Percentiles rank a stretch among this genome's conserved stretches.
Evolutionary conservation across 2,113 vertebrate genomes (phyloP).

Genomic region (Macquaria ambigua): DNA sequence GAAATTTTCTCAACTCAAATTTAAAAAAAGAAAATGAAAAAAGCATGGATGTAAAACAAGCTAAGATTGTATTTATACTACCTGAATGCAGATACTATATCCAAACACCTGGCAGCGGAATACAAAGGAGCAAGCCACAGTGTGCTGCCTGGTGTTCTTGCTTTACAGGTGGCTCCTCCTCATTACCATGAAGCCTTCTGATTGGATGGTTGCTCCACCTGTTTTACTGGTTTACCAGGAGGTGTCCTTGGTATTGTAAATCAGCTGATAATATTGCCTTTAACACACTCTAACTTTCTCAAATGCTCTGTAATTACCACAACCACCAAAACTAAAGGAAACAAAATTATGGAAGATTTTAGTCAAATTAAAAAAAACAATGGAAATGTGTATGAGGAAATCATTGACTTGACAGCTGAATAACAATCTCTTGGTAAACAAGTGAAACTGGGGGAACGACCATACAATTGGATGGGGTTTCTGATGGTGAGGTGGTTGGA

Average conservation of each 20-base stretch:
- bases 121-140: conserved; percentile 7
- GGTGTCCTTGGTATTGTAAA: neutral
- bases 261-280: conserved; percentile 7
- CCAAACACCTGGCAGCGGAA: conserved; percentile 18
- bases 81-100: conserved; percentile 37
- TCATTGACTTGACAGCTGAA: neutral
- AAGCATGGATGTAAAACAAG: neutral
- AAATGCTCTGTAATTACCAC: neutral
- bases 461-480: neutral
- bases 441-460: conserved; percentile 10
- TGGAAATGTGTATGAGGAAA: neutral
- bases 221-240: conserved; percentile 37
- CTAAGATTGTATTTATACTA: conserved; percentile 9
- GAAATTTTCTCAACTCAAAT: neutral
- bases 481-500: neutral
- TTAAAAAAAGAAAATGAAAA: neutral
- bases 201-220: conserved; percentile 47
- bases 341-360: neutral
- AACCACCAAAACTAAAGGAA: neutral
- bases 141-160: neutral
- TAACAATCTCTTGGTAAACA: conserved; percentile 5
- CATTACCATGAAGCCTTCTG: conserved; percentile 16
- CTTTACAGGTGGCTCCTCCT: conserved; percentile 28
- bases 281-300: neutral
- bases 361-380: neutral